A percentile compares a stretch with the other conserved stretches of the same genome.
These are phyloP conservation scores for Crocidura indochinensis DNA, from an alignment of 2,797 vertebrate species.

Conservation along the genomic window DNA sequence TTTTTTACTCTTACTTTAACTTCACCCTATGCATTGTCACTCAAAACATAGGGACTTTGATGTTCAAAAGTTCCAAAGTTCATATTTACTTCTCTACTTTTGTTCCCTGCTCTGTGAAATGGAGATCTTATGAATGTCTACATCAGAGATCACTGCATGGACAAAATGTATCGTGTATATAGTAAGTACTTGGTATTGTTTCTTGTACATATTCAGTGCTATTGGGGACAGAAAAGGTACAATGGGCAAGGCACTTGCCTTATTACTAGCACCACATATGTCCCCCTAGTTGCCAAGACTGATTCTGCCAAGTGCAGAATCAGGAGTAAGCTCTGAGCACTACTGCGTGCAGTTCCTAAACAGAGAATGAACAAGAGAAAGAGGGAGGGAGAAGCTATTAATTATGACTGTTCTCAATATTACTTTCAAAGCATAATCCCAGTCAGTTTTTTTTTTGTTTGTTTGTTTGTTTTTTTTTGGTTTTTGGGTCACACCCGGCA, in stretches of 20 bases:
- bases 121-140: not conserved
- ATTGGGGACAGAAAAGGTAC: too few relatives aligned
- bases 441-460: not conserved
- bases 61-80: not conserved
- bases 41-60: not conserved
- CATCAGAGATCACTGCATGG: not conserved
- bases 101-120: not conserved
- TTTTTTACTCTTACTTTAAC: not conserved
- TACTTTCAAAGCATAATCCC: not conserved
- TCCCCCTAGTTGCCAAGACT: too few relatives aligned
- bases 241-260: too few relatives aligned
- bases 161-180: not conserved
- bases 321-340: too few relatives aligned
- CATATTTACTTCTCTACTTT: not conserved
- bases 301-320: too few relatives aligned
- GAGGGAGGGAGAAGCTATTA: not conserved
- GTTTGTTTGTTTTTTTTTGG: too few relatives aligned
- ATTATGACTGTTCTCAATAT: not conserved
- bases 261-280: too few relatives aligned
- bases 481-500: too few relatives aligned
- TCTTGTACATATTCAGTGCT: not conserved
- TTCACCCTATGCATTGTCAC: not conserved
- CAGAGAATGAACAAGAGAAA: too few relatives aligned
- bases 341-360: too few relatives aligned
- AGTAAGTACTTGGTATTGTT: not conserved